phyloP scores from a whole-genome alignment of 1,140 invertebrate species.

The Drosophila funebris region DNA sequence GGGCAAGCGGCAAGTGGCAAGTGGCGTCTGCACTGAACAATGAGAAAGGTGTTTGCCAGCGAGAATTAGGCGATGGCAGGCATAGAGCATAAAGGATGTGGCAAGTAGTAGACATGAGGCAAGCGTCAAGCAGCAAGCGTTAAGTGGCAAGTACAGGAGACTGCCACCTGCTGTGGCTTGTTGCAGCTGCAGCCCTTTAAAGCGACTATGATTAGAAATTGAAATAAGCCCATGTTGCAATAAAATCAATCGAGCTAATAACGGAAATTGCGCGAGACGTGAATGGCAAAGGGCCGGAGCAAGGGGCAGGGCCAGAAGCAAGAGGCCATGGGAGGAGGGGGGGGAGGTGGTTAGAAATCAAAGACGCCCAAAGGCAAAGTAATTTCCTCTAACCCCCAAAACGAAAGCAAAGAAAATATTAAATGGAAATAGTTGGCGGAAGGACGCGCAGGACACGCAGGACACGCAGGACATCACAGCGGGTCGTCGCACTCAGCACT shows the following conservation, averaged over 20 bases:
- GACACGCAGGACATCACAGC: constrained; percentile 23
- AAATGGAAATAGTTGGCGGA: constrained; percentile 8
- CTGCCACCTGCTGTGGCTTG: constrained; percentile 38
- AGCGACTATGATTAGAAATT: not conserved
- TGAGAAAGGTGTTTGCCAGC: constrained; percentile 36
- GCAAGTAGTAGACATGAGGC: not conserved
- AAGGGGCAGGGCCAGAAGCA: not conserved
- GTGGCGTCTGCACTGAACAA: not conserved
- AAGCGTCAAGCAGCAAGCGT: constrained; percentile 8
- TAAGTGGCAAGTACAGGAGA: constrained; percentile 7
- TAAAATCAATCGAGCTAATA: constrained; percentile 80
- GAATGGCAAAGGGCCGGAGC: not conserved
- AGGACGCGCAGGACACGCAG: not conserved
- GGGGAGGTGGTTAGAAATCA: too few relatives aligned
- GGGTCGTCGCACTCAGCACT: constrained; percentile 25
- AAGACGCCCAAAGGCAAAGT: constrained; percentile 35
- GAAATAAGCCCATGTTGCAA: constrained; percentile 35
- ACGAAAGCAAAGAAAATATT: constrained; percentile 27
- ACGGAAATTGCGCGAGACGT: constrained; percentile 57
- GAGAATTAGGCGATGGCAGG: constrained; percentile 50
- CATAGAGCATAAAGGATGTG: constrained; percentile 20
- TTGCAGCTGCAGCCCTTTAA: constrained; percentile 6
- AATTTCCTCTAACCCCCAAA: constrained; percentile 22
- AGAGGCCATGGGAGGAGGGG: too few relatives aligned
- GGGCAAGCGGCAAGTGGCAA: not conserved